phyloP scores from a whole-genome alignment of 1,140 invertebrate genomes.

The Drosophila repletoides region DNA sequence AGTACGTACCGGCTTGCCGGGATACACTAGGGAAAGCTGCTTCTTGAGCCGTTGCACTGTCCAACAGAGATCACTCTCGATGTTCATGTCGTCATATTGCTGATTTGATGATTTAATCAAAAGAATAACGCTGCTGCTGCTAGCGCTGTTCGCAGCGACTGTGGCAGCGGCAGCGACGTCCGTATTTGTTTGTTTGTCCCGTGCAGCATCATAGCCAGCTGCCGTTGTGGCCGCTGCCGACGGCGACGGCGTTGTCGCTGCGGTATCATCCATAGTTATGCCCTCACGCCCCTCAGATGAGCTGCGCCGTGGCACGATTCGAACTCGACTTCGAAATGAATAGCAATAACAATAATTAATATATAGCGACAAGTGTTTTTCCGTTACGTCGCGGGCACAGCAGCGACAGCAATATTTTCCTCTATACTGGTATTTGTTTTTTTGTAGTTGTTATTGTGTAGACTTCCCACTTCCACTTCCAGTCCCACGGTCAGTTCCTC shows the following conservation, averaged over 20 bases:
- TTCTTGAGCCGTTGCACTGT: constrained; percentile 92
- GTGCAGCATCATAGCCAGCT: constrained; percentile 68
- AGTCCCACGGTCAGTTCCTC: constrained; percentile 42
- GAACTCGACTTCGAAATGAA: constrained; percentile 1
- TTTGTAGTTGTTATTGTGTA: constrained; percentile 23
- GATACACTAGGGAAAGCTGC: constrained; percentile 92
- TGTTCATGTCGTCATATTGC: constrained; percentile 92
- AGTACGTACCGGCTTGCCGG: constrained; percentile 93
- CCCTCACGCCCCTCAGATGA: constrained; percentile 8
- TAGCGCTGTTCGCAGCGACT: background rate
- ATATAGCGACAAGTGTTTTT: constrained; percentile 42
- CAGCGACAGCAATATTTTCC: constrained; percentile 19
- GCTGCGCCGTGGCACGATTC: constrained; percentile 12
- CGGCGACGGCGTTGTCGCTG: constrained; percentile 52
- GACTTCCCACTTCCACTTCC: too few species aligned
- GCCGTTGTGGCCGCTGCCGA: constrained; percentile 57
- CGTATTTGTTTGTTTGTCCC: constrained; percentile 42
- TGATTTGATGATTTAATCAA: constrained; percentile 95
- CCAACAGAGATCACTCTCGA: constrained; percentile 92
- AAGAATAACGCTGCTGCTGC: constrained; percentile 78
- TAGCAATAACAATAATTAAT: background rate
- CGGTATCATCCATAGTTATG: constrained; percentile 62
- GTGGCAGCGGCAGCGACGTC: constrained; percentile 5
- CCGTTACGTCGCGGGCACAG: constrained; percentile 3
- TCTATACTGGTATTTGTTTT: constrained; percentile 3